Evolutionary conservation across 2,113 vertebrate species (phyloP).

Genomic region (Glareola pratincola): DNA sequence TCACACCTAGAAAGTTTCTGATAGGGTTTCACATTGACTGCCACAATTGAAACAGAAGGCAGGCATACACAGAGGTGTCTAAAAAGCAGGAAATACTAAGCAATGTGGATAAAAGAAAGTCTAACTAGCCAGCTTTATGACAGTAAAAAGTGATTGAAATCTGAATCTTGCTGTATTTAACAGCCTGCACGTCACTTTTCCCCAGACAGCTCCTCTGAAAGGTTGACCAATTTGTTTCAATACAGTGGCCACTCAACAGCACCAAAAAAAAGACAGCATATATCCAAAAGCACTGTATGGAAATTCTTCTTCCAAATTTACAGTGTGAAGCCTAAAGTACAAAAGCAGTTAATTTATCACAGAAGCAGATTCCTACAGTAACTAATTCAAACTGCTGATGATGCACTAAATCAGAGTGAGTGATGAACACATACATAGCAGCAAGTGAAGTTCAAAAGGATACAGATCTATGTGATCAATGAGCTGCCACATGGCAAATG

Average conservation of each 20-base stretch:
- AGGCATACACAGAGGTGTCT: neutral
- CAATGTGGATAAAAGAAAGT: neutral
- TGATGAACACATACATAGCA: conserved; percentile 74
- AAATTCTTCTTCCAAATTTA: conserved; percentile 65
- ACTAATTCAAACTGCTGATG: conserved; percentile 79
- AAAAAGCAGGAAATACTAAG: neutral
- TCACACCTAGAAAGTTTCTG: neutral
- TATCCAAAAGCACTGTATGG: conserved; percentile 3
- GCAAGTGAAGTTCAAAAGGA: conserved; percentile 72
- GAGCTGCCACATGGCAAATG: conserved; percentile 68
- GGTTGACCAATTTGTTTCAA: conserved; percentile 58
- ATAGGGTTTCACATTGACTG: neutral
- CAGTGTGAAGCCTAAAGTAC: conserved; percentile 55
- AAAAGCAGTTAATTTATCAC: conserved; percentile 73
- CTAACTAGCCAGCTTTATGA: neutral
- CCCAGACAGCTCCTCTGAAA: neutral
- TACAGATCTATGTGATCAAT: conserved; percentile 76
- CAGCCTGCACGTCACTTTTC: neutral
- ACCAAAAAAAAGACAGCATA: conserved; percentile 27
- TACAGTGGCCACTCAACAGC: conserved; percentile 19
- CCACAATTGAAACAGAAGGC: neutral
- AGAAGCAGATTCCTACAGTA: conserved; percentile 61
- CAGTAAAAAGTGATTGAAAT: neutral
- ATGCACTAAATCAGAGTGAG: conserved; percentile 81
- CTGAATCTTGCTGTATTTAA: neutral